Evolutionary conservation across 2,888 invertebrate species (phyloP), one percentile per base, ranked within the genome.

Genomic region (Cactoblastis cactorum): DNA sequence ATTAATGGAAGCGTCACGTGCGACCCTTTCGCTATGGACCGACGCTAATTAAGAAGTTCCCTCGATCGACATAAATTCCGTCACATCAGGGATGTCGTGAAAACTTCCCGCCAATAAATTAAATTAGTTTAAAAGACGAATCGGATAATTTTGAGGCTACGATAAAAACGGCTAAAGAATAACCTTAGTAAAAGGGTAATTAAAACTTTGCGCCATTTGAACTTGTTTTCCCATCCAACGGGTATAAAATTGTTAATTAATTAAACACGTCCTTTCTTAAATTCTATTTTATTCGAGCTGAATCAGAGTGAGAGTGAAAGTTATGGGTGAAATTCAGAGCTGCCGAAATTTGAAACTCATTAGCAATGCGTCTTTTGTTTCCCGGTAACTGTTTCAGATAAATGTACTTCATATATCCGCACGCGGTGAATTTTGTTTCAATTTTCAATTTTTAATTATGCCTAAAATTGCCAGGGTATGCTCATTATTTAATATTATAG

Each of bases 1-100:
- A 74, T 74, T 69, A 70, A 74, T 63, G 59, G 66, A 52, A 58
- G 66, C 69, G 73, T 71, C 73, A 67, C 74, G 71, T 67, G 64
- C 60, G 63, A 67, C 68, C 69, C 71, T 62, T 73, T 70, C 65
- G 66, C 69, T 71, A 70, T 68, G 68, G 70, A 66, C 69, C 72
- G 59, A 53, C 70, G 70, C 76, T 83, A 83, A 84, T 83, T 84
- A 81, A 81, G 77, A 83, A 84, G 77, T 83, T 83, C 53, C 67
- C 66, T 66, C 73, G 65, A 79, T 80, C 71, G 74, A 73, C 71
- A 71, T 72, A 75, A 79, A 80, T 83, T 81, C 75, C 69, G 74
- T 79, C 75, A 80, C 74, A 71, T 73, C 57, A 74, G 69, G 70
- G 68, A 65, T 74, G 74, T 75, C 73, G 65, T 64, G 65, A 71